Evolutionary conservation across 2,113 vertebrate species (phyloP).

Genomic region (Melanerpes aurifrons): DNA sequence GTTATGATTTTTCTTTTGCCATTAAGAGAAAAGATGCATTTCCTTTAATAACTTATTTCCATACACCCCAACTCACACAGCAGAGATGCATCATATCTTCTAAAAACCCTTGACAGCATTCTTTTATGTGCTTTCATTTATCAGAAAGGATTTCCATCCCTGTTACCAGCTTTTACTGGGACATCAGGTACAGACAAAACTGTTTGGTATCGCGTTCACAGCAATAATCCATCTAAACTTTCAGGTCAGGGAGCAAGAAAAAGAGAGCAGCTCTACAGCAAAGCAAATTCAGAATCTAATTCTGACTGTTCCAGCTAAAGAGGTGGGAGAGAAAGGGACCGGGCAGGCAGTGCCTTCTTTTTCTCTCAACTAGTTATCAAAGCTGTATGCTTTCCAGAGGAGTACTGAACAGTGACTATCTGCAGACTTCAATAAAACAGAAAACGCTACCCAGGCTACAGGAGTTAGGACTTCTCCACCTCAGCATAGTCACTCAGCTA

Average conservation of each 20-base stretch:
- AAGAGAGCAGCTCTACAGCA: not conserved
- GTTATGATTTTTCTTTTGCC: not conserved
- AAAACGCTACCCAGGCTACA: not conserved
- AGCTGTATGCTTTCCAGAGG: not conserved
- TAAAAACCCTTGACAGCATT: not conserved
- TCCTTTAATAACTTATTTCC: constrained; percentile 7
- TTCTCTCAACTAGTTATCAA: not conserved
- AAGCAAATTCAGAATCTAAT: not conserved
- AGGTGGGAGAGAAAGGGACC: not conserved
- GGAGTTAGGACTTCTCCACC: not conserved
- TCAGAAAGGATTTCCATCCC: not conserved
- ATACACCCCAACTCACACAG: not conserved
- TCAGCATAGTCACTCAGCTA: not conserved
- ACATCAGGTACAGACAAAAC: not conserved
- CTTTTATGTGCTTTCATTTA: not conserved
- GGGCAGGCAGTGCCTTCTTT: not conserved
- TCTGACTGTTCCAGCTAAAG: not conserved
- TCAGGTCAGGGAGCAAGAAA: not conserved
- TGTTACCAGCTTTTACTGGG: not conserved
- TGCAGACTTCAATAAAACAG: not conserved
- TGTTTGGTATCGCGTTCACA: not conserved
- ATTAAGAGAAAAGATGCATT: not conserved
- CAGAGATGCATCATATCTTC: not conserved
- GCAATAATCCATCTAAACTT: not conserved
- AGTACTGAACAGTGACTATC: not conserved